These are phyloP conservation scores for Drosophila saltans DNA, from an alignment of 1,140 invertebrate species.

Conservation along the genomic window DNA sequence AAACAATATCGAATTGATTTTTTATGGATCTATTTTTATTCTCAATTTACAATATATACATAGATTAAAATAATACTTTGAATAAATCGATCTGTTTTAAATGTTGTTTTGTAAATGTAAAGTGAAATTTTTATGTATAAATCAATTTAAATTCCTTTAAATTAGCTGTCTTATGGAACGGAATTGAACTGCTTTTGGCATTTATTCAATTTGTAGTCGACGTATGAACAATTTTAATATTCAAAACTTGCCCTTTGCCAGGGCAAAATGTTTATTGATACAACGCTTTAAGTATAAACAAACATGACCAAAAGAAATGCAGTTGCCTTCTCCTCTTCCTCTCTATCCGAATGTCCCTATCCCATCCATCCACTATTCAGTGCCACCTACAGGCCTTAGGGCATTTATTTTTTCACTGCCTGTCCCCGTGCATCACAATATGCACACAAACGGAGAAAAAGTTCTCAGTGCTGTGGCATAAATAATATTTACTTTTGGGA, in stretches of 20 bases:
- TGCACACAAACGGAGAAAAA: conserved; percentile 62
- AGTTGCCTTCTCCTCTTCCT: background rate
- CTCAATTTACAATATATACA: too few species aligned
- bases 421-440: conserved; percentile 20
- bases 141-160: background rate
- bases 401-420: too few species aligned
- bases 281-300: conserved; percentile 70
- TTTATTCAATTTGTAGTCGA: conserved; percentile 10
- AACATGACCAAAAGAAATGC: conserved; percentile 65
- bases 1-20: too few species aligned
- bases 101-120: too few species aligned
- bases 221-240: conserved; percentile 42
- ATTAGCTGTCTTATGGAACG: background rate
- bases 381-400: too few species aligned
- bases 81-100: too few species aligned
- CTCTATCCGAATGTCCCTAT: background rate
- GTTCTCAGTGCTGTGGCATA: conserved; percentile 65
- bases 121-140: too few species aligned
- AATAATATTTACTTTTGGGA: conserved; percentile 59
- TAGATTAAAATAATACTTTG: too few species aligned
- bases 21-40: too few species aligned
- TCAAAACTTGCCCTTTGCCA: conserved; percentile 63
- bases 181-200: background rate
- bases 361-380: too few species aligned
- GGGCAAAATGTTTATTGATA: conserved; percentile 62